A percentile compares a stretch with the other conserved stretches of the same genome.
Conservation (phyloP, 1,140 invertebrate species). For the Monochamus saltuarius region DNA sequence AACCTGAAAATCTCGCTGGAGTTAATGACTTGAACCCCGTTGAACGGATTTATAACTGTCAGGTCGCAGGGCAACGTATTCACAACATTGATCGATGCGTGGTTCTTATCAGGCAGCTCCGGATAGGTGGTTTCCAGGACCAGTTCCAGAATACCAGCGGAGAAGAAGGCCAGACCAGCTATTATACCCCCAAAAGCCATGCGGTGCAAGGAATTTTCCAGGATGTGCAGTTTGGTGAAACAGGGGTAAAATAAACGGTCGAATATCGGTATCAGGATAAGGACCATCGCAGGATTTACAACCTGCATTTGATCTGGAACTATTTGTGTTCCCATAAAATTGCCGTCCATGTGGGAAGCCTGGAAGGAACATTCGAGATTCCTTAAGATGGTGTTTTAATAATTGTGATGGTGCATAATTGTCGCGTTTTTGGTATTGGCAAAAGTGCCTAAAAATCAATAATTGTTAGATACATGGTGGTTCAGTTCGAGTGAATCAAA, state of each 20-base stretch:
- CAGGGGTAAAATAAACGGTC: slow-evolving; percentile 60
- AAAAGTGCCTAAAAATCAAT: too few relatives aligned
- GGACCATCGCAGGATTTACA: slow-evolving; percentile 67
- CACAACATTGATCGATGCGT: slow-evolving; percentile 44
- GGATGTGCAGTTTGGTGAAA: slow-evolving; percentile 44
- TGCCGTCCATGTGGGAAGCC: slow-evolving; percentile 67
- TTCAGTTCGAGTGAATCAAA: too few relatives aligned
- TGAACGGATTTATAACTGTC: slow-evolving; percentile 36
- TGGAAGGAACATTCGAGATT: slow-evolving; percentile 54
- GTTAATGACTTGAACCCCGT: slow-evolving; percentile 27
- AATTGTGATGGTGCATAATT: too few relatives aligned
- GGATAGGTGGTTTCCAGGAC: slow-evolving; percentile 44
- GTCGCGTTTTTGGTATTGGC: too few relatives aligned
- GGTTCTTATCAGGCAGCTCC: slow-evolving; percentile 36
- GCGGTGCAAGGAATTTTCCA: slow-evolving; percentile 61
- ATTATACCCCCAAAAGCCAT: slow-evolving; percentile 68
- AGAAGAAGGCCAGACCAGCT: slow-evolving; percentile 58
- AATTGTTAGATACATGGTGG: too few relatives aligned
- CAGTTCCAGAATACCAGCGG: slow-evolving; percentile 44
- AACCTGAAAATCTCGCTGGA: slow-evolving; percentile 31
- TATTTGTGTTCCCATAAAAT: slow-evolving; percentile 54
- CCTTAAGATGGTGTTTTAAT: too few relatives aligned
- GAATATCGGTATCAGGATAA: slow-evolving; percentile 67
- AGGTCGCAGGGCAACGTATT: slow-evolving; percentile 47
- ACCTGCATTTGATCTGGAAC: slow-evolving; percentile 69